Evolutionary conservation across 1,140 invertebrate genomes (phyloP).

Genomic region (Drosophila biarmipes): DNA sequence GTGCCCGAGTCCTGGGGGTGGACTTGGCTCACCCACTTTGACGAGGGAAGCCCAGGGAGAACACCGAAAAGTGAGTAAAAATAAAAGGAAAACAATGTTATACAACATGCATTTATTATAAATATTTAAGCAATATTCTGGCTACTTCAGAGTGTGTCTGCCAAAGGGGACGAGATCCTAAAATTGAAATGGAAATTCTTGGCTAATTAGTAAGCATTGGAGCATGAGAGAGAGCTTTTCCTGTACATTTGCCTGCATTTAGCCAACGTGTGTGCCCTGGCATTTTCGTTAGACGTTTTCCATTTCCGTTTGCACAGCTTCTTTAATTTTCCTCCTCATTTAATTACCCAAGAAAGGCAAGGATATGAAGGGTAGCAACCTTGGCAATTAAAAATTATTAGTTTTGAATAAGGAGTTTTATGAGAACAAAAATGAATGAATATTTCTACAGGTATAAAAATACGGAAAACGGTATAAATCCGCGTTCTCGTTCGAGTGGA

Average conservation of each 20-base stretch:
- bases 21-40: too few relatives aligned
- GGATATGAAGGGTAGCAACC: background rate
- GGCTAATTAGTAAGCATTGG: conserved; percentile 50
- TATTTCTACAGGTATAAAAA: too few relatives aligned
- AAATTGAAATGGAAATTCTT: conserved; percentile 50
- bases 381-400: conserved; percentile 5
- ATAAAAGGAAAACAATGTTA: conserved; percentile 39
- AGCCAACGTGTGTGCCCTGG: conserved; percentile 30
- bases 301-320: conserved; percentile 57
- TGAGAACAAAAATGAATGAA: too few relatives aligned
- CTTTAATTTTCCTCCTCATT: conserved; percentile 45
- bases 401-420: background rate
- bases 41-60: conserved; percentile 7
- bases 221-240: background rate
- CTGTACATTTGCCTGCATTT: conserved; percentile 61
- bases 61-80: conserved; percentile 35
- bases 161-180: conserved; percentile 14
- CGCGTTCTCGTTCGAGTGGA: background rate
- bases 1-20: too few relatives aligned
- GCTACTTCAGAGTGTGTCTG: conserved; percentile 18
- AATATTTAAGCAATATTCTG: conserved; percentile 54
- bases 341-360: conserved; percentile 44
- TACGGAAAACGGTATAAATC: background rate
- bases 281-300: conserved; percentile 59
- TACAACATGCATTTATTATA: conserved; percentile 56